Conservation (phyloP, 2,797 vertebrate species). For the Schizopygopsis malacanthus region DNA sequence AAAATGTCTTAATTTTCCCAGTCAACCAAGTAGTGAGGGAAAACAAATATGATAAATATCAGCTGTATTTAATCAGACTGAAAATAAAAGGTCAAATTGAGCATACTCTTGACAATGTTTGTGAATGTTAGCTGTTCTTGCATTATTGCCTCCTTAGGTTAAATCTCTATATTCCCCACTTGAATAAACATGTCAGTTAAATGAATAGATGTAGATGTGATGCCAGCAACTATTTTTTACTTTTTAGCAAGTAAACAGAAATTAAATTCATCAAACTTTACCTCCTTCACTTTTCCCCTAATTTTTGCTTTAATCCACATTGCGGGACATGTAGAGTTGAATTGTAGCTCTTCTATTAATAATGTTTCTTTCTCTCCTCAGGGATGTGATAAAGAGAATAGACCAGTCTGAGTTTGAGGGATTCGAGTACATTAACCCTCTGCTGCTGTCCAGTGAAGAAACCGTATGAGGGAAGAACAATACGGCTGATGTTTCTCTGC, state of each 20-base stretch:
- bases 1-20: neutral
- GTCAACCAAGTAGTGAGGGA: neutral
- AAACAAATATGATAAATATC: neutral
- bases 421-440: constrained; percentile 97
- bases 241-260: neutral
- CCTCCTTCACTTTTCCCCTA: neutral
- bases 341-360: constrained; percentile 21
- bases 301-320: constrained; percentile 10
- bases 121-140: neutral
- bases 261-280: neutral
- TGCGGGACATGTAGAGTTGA: neutral
- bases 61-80: neutral
- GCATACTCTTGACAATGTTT: neutral
- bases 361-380: constrained; percentile 67
- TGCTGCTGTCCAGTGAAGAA: constrained; percentile 93
- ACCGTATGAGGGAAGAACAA: constrained; percentile 85
- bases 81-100: constrained; percentile 6
- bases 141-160: neutral
- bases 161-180: neutral
- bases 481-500: constrained; percentile 19
- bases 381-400: constrained; percentile 96
- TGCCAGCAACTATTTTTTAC: neutral
- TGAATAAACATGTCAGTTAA: neutral
- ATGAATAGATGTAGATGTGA: constrained; percentile 1
- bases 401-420: constrained; percentile 99